Percentiles rank a stretch among this genome's conserved stretches.
These are phyloP conservation scores for Tetanocera ferruginea DNA, from an alignment of 2,888 invertebrate species.

Conservation along the genomic window DNA sequence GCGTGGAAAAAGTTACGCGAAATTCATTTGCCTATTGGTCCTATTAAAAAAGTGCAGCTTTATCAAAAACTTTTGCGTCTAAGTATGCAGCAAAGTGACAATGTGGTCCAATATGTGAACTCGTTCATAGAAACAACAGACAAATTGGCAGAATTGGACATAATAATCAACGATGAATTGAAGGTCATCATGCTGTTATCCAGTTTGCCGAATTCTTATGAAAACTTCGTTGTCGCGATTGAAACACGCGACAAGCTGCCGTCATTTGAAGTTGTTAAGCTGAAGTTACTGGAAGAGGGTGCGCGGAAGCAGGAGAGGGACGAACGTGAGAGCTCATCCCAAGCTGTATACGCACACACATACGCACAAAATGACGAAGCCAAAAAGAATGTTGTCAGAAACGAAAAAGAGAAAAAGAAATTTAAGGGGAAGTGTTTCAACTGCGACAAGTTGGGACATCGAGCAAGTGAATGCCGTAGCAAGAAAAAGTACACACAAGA, in stretches of 20 bases:
- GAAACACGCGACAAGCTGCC: slow-evolving; percentile 44
- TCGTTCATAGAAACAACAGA: slow-evolving; percentile 30
- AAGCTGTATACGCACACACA: too few relatives aligned
- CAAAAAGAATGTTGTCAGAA: background rate
- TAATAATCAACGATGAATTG: slow-evolving; percentile 15
- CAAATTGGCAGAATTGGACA: slow-evolving; percentile 24
- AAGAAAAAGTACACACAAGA: too few relatives aligned
- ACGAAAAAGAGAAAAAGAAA: slow-evolving; percentile 22
- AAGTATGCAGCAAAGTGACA: slow-evolving; percentile 17
- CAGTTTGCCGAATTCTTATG: slow-evolving; percentile 43
- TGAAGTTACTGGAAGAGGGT: slow-evolving; percentile 44
- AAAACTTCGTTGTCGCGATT: slow-evolving; percentile 42
- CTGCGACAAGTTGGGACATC: slow-evolving; percentile 27
- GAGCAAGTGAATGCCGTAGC: too few relatives aligned
- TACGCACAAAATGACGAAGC: slow-evolving; percentile 1
- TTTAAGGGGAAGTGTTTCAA: slow-evolving; percentile 34
- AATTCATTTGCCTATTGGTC: background rate
- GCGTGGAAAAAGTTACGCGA: background rate
- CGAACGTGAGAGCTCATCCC: too few relatives aligned
- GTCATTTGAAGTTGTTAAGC: slow-evolving; percentile 36
- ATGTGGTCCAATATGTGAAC: slow-evolving; percentile 29
- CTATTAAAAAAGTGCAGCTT: slow-evolving; percentile 24
- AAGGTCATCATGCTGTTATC: slow-evolving; percentile 37
- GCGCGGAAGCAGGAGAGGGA: slow-evolving; percentile 10
- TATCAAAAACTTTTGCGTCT: slow-evolving; percentile 19